These are phyloP conservation scores for Agrotis ipsilon DNA, from an alignment of 2,888 invertebrate genomes.

Conservation along the genomic window DNA sequence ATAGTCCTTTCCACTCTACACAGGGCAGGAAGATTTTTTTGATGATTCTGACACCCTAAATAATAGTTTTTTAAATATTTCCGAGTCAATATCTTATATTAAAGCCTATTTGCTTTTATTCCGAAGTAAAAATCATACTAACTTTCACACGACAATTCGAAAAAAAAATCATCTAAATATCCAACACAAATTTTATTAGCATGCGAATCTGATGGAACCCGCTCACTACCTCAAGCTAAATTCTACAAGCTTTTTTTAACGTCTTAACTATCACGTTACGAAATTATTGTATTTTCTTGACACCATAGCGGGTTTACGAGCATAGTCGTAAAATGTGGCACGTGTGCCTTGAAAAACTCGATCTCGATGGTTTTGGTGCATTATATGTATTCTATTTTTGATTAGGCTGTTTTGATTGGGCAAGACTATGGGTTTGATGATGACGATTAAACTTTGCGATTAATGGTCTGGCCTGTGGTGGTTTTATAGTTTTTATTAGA, in stretches of 20 bases:
- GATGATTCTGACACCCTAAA: no score
- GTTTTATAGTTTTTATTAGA: not conserved
- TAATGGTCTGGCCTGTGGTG: not conserved
- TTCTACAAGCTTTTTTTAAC: conserved; percentile 26
- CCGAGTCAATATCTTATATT: no score
- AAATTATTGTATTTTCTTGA: conserved; percentile 70
- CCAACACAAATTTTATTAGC: not conserved
- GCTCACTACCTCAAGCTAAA: not conserved
- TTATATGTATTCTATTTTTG: conserved; percentile 50
- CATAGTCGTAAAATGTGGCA: conserved; percentile 70
- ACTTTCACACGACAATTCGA: accelerated
- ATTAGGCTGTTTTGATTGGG: conserved; percentile 29
- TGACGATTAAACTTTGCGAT: conserved; percentile 1
- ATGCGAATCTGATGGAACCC: not conserved
- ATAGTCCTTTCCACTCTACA: no score
- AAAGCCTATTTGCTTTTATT: not conserved
- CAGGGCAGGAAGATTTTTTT: no score
- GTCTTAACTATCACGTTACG: conserved; percentile 63
- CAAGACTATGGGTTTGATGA: conserved; percentile 18
- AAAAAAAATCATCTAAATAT: not conserved
- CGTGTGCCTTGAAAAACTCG: conserved; percentile 63
- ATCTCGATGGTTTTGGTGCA: conserved; percentile 30
- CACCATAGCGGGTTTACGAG: conserved; percentile 71
- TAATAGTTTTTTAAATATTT: no score
- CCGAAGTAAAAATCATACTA: not conserved